These are phyloP conservation scores for Caenorhabditis wallacei DNA, from an alignment of 2,888 invertebrate genomes.

Conservation along the genomic window DNA sequence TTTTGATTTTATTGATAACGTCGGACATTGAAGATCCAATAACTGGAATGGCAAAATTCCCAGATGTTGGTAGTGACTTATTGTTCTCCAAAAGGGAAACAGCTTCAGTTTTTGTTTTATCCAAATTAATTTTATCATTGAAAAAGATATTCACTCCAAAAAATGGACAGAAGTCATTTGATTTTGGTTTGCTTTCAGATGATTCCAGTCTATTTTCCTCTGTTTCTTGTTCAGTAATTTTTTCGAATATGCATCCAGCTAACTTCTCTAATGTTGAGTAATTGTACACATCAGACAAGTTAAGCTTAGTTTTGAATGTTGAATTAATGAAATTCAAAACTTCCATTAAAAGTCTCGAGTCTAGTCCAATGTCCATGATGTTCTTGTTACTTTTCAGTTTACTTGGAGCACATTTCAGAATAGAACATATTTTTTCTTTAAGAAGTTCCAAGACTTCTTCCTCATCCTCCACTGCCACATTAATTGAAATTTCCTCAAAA, in stretches of 20 bases:
- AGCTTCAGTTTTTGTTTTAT: conserved; percentile 35
- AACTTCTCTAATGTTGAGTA: conserved; percentile 68
- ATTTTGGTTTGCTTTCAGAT: background rate
- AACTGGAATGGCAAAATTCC: conserved; percentile 52
- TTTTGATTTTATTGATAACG: conserved; percentile 39
- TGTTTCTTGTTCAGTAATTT: conserved; percentile 6
- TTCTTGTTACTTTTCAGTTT: conserved; percentile 64
- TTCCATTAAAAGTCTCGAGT: conserved; percentile 66
- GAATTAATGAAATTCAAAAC: conserved; percentile 67
- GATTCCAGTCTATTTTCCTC: background rate
- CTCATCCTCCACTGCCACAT: conserved; percentile 51
- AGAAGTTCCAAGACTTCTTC: conserved; percentile 61
- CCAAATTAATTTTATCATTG: conserved; percentile 49
- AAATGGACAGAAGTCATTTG: conserved; percentile 46
- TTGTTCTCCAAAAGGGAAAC: conserved; percentile 6
- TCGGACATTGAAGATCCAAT: conserved; percentile 58
- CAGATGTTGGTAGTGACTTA: conserved; percentile 26
- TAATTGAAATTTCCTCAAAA: conserved; percentile 47
- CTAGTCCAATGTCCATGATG: conserved; percentile 77
- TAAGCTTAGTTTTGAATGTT: conserved; percentile 62
- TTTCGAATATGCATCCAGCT: conserved; percentile 58
- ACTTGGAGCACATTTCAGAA: conserved; percentile 36
- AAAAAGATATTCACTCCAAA: conserved; percentile 66
- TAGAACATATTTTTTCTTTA: conserved; percentile 46
- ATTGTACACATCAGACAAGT: conserved; percentile 72